These are phyloP conservation scores for Hylia prasina DNA, from an alignment of 2,113 vertebrate species.

Conservation along the genomic window DNA sequence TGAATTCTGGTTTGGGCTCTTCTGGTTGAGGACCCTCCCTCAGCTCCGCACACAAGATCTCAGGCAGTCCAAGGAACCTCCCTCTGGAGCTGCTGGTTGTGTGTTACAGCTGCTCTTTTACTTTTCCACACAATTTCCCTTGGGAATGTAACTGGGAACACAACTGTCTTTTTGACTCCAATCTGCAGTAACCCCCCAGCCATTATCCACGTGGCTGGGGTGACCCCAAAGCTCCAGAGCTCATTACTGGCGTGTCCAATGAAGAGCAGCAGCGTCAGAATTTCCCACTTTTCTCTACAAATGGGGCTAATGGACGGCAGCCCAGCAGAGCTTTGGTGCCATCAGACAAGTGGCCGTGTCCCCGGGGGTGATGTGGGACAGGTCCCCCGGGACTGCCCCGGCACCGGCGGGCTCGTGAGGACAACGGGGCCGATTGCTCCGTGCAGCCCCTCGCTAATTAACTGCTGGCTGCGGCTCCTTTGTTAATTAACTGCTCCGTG, in stretches of 20 bases:
- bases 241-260: accelerated
- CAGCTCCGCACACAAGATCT: neutral
- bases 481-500: neutral
- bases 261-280: accelerated
- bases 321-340: neutral
- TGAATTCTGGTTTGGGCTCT: neutral
- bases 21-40: neutral
- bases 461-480: neutral
- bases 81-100: neutral
- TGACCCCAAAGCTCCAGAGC: neutral
- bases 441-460: neutral
- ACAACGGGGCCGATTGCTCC: neutral
- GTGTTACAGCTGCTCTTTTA: neutral
- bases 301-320: accelerated
- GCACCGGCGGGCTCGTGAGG: accelerated
- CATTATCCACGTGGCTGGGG: accelerated
- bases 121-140: neutral
- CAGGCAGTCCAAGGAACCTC: accelerated
- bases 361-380: neutral
- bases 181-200: too few species aligned
- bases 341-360: accelerated
- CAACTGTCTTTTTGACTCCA: accelerated
- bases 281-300: accelerated
- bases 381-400: accelerated
- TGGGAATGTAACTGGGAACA: neutral